Evolutionary conservation across 2,888 invertebrate species (phyloP), one percentile per base, ranked within the genome.

Genomic region (Cosmorhoe ocellata): DNA sequence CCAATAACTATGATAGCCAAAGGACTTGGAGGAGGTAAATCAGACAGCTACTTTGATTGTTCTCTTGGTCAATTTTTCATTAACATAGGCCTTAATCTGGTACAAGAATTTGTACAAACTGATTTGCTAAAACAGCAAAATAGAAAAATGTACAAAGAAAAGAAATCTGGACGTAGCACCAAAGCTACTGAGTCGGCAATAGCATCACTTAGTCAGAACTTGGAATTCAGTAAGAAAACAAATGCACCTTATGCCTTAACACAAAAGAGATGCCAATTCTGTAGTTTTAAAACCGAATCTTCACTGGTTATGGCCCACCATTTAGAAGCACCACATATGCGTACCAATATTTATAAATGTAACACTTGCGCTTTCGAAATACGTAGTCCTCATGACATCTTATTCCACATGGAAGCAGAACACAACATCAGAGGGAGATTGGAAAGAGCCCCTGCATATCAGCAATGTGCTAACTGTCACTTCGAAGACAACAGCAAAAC

Each of bases 401-500:
- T 97, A 26, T 96, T 95, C 77, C 98, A 99, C 77, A 97, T 98
- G 96, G 97, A 98, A 79, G 95, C 96, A 0, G 95, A 97, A 74
- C 98, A 99, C 79, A 95, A 95, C 63, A 94, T 95, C 24, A 92
- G 96, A 66, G 98, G 97, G n/a, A 92, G 96, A 55, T 85, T 98
- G 57, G 97, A 98, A 71, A 92, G 96, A 64, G 97, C 97, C 6
- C 95, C 96, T 41, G 95, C 96, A 8, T 96, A 96, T 82, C 98
- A 97, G 84, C 97, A 98, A 77, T 98, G 98, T 80, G 96, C 97
- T 9, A 96, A 96, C 76, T 99, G 98, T 88, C 96, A 97, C 13
- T 98, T 98, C 78, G 98, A 98, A 81, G 97, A 97, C 71, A 97
- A 97, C 75, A 96, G 97, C 63, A 98, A 97, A 88, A 96, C 96